Percentiles rank a stretch among this genome's conserved stretches.
Conservation (phyloP, 2,113 vertebrate genomes). For the Sula dactylatra region DNA sequence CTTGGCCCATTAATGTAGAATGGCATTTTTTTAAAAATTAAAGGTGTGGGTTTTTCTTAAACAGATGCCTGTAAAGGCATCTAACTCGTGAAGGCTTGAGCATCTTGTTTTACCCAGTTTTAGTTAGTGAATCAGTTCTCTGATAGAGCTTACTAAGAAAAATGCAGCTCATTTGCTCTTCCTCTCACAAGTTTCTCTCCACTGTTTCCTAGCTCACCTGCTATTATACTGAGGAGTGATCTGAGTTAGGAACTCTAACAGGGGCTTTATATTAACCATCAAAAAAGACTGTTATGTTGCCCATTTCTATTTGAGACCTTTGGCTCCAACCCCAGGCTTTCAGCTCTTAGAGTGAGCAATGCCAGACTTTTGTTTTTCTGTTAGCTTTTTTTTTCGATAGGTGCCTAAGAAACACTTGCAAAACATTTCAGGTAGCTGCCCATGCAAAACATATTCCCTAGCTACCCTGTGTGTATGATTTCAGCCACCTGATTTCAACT, state of each 20-base stretch:
- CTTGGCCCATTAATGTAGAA: conserved; percentile 28
- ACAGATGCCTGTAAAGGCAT: conserved; percentile 17
- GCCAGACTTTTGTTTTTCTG: conserved; percentile 16
- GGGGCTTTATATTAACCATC: not conserved
- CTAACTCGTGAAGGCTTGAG: conserved; percentile 1
- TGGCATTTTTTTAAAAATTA: not conserved
- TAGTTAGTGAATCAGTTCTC: conserved; percentile 11
- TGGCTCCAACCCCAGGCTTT: not conserved
- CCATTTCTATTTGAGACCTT: conserved; percentile 30
- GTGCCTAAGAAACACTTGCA: not conserved
- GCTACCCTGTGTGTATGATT: not conserved
- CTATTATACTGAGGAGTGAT: not conserved
- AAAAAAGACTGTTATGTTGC: not conserved
- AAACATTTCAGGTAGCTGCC: not conserved
- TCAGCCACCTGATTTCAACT: not conserved
- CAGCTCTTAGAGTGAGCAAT: not conserved
- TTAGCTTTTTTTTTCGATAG: not conserved
- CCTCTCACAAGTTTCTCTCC: not conserved
- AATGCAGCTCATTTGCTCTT: not conserved
- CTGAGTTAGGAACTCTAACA: not conserved
- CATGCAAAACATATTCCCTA: not conserved
- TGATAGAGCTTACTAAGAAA: not conserved
- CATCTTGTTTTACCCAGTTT: conserved; percentile 61
- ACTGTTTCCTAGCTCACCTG: not conserved
- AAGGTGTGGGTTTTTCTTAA: conserved; percentile 53